Evolutionary conservation across 2,113 vertebrate genomes (phyloP), one percentile per base, ranked within the genome.

Genomic region (Tetraodon nigroviridis): DNA sequence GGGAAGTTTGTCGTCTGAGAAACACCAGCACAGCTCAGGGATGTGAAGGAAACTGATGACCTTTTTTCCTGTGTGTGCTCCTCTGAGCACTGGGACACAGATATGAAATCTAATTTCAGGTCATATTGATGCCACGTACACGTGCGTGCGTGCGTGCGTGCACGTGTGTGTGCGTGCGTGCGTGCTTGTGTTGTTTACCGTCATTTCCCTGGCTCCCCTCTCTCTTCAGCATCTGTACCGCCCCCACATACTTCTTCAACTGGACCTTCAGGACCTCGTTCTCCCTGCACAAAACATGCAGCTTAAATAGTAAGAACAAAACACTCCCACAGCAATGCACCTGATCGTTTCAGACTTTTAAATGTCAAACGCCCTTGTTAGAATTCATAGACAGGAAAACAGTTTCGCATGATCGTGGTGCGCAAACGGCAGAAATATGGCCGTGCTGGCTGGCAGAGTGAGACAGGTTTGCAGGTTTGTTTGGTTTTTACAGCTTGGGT

Each of bases 201-300:
- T 97, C 94, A 32, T 90, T 76, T 52, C 88, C 81, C 48, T 94
- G 93, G 69, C 92, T 93, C 32, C 87, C 89, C 88, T 98, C 97
- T 89, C 96, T 90, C 89, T 95, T 97, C 86, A 99, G 92, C 97
- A 99, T 99, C 91, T 99, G 97, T 57, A 99, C 97, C 79, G 97
- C 97, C 47, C 95, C 96, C 27, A 99, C 97, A 2, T 99, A 99
- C 72, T 99, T 99, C 93, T 98, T 99, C 76, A 99, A 84, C 63
- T 99, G 97, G 73, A 99, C 97, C 90, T 99, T 99, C 41, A 99
- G 92, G 70, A 99, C 97, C 69, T 99, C 97, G 42, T 99, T 99
- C 88, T 99, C 97, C 82, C 97, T 99, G 88, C 52, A 86, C 50
- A 75, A 29, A 20, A 83, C 7, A 75, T 46, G 57, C 41, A 65